These are phyloP conservation scores for Drosophila demipolita DNA, from an alignment of 2,888 invertebrate species.

Conservation along the genomic window DNA sequence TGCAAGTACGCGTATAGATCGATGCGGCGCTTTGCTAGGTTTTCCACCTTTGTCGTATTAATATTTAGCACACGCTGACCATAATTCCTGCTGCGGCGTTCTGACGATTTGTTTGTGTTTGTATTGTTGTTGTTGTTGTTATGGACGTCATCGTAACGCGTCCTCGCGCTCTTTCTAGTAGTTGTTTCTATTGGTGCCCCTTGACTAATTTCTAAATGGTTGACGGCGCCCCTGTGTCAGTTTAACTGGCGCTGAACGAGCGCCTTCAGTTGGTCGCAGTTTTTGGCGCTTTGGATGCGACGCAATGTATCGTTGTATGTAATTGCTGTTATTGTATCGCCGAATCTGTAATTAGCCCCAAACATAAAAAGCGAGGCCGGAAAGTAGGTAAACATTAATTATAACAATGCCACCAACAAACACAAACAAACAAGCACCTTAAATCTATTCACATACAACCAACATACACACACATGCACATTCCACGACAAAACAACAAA, in stretches of 20 bases:
- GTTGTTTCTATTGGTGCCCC: neutral
- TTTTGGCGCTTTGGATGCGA: constrained; percentile 74
- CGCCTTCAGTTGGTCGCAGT: constrained; percentile 67
- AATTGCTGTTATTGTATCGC: constrained; percentile 45
- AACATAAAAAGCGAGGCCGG: constrained; percentile 12
- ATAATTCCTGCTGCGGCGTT: constrained; percentile 51
- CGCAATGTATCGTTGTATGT: constrained; percentile 76
- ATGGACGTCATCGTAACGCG: constrained; percentile 14
- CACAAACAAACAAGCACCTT: constrained; percentile 36
- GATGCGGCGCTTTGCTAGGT: constrained; percentile 62
- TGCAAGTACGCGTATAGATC: constrained; percentile 72
- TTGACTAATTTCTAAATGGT: constrained; percentile 4
- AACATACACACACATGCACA: neutral
- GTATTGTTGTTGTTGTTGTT: constrained; percentile 7
- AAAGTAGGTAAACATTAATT: constrained; percentile 68
- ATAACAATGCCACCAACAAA: constrained; percentile 50
- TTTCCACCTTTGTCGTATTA: constrained; percentile 60
- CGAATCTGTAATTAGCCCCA: constrained; percentile 76
- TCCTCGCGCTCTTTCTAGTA: constrained; percentile 20
- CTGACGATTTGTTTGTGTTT: constrained; percentile 21
- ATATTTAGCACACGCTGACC: constrained; percentile 67
- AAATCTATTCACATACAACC: constrained; percentile 31
- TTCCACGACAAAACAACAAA: neutral
- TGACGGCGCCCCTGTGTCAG: constrained; percentile 26
- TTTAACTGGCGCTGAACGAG: constrained; percentile 67